Conservation (phyloP, 2,113 vertebrate genomes). For the Serinus canaria region DNA sequence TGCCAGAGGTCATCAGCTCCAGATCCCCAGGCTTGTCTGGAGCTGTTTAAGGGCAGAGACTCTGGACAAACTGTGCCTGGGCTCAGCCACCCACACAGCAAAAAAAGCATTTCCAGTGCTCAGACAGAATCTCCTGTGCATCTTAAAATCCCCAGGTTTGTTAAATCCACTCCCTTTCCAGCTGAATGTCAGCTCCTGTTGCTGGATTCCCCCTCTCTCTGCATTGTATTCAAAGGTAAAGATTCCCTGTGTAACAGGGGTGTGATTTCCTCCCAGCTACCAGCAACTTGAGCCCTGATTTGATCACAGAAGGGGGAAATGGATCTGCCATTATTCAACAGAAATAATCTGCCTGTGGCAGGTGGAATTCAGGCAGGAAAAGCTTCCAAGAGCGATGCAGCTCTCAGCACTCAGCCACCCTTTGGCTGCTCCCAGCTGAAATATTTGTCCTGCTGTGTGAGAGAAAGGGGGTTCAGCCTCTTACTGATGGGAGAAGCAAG, state of each 20-base stretch:
- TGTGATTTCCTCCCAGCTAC: not conserved
- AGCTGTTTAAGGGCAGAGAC: not conserved
- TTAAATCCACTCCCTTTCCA: not conserved
- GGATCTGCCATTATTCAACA: not conserved
- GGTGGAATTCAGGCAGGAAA: not conserved
- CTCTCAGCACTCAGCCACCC: not conserved
- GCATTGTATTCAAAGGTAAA: not conserved
- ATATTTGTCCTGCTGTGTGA: not conserved
- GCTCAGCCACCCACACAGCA: not conserved
- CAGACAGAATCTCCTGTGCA: not conserved
- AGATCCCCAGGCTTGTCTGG: fast-evolving
- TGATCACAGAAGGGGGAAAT: not conserved
- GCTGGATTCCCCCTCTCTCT: not conserved
- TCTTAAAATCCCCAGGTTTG: not conserved
- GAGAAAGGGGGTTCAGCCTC: not conserved
- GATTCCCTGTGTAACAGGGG: not conserved
- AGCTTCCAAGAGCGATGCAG: not conserved
- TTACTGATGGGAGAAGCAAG: not conserved
- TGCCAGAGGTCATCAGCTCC: not conserved
- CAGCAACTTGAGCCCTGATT: not conserved
- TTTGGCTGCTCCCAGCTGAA: not conserved
- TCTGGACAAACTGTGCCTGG: not conserved
- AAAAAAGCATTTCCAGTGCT: not conserved
- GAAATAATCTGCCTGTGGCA: not conserved
- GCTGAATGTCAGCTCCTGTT: not conserved